Conservation (phyloP, 1,140 invertebrate species). For the Caenorhabditis latens region DNA sequence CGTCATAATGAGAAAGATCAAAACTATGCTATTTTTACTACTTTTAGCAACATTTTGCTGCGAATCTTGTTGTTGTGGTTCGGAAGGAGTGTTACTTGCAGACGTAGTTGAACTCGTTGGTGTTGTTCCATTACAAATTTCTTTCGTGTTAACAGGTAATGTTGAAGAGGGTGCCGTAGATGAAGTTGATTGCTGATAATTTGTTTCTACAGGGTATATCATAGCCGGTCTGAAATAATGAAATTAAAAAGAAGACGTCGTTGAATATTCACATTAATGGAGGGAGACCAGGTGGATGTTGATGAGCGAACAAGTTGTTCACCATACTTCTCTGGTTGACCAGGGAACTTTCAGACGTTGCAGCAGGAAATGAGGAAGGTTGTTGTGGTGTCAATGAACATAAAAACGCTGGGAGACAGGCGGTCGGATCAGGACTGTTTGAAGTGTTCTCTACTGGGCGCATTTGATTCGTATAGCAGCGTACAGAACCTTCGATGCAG, state of each 20-base stretch:
- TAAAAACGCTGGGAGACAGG: not conserved
- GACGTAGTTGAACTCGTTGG: not conserved
- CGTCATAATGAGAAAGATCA: not conserved
- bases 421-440: not conserved
- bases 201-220: not conserved
- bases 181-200: not conserved
- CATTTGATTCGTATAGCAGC: conserved; percentile 21
- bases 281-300: not conserved
- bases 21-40: not conserved
- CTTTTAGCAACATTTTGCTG: not conserved
- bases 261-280: not conserved
- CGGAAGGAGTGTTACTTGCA: not conserved
- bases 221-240: not conserved
- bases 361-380: too few relatives aligned
- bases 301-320: not conserved
- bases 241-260: not conserved
- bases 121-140: not conserved
- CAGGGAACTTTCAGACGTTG: not conserved
- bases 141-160: not conserved
- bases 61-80: not conserved
- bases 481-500: conserved; percentile 11
- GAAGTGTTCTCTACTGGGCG: conserved; percentile 8
- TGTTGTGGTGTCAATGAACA: not conserved
- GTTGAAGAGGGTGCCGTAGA: not conserved
- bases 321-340: not conserved